These are phyloP conservation scores for Antechinus stuartii DNA, from an alignment of 2,113 vertebrate genomes.

Conservation along the genomic window DNA sequence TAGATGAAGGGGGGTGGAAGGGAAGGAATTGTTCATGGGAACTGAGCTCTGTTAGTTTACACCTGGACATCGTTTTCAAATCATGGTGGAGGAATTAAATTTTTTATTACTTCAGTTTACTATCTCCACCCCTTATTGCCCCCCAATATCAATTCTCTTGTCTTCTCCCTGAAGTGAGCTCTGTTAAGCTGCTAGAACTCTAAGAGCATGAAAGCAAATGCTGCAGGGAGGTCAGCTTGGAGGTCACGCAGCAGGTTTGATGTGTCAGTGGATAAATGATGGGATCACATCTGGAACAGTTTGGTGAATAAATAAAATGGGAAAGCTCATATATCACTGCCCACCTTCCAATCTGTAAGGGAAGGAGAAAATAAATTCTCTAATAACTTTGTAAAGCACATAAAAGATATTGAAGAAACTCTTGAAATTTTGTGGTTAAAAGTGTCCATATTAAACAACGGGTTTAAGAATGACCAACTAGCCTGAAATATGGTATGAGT, in stretches of 20 bases:
- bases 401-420: slow-evolving; percentile 89
- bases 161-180: slow-evolving; percentile 82
- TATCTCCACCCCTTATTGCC: slow-evolving; percentile 48
- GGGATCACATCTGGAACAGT: slow-evolving; percentile 95
- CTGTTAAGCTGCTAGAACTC: slow-evolving; percentile 84
- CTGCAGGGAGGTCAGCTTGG: slow-evolving; percentile 88
- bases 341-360: slow-evolving; percentile 91
- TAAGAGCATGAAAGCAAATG: slow-evolving; percentile 86
- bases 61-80: slow-evolving; percentile 85
- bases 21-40: slow-evolving; percentile 74
- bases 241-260: slow-evolving; percentile 92
- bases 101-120: slow-evolving; percentile 84
- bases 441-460: slow-evolving; percentile 83
- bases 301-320: slow-evolving; percentile 94
- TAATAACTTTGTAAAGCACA: slow-evolving; percentile 93
- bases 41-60: slow-evolving; percentile 76
- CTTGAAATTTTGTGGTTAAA: slow-evolving; percentile 84
- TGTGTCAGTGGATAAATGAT: slow-evolving; percentile 94
- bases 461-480: slow-evolving; percentile 80
- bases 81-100: slow-evolving; percentile 83
- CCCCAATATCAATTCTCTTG: slow-evolving; percentile 80
- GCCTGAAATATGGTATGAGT: slow-evolving; percentile 79
- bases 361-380: slow-evolving; percentile 93
- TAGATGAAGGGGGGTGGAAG: slow-evolving; percentile 55
- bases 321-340: slow-evolving; percentile 93